A percentile compares a stretch with the other conserved stretches of the same genome.
Conservation (phyloP, 2,888 invertebrate genomes). For the Conistra vaccinii region DNA sequence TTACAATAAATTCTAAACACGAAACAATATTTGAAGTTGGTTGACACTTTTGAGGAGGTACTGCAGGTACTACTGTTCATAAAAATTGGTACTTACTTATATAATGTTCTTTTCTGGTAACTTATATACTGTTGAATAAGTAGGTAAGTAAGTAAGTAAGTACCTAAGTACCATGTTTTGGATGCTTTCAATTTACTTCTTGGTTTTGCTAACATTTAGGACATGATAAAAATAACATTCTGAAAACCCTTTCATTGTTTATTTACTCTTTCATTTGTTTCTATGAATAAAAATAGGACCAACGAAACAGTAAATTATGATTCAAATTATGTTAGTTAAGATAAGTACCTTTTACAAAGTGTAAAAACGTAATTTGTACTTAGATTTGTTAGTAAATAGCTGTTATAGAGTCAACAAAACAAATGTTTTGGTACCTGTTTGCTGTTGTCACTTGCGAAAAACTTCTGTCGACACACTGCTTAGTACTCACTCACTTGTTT, state of each 20-base stretch:
- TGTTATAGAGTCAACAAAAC: background rate
- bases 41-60: background rate
- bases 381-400: background rate
- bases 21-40: background rate
- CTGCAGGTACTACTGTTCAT: too few relatives aligned
- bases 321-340: background rate
- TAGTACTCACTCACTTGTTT: background rate
- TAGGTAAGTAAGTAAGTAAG: background rate
- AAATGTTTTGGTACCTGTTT: conserved; percentile 4
- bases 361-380: background rate
- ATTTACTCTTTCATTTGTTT: background rate
- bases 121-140: background rate
- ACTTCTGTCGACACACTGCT: background rate
- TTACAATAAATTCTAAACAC: too few relatives aligned
- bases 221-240: background rate
- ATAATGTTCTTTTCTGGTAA: background rate
- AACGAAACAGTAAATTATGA: background rate
- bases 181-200: background rate
- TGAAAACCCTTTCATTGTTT: background rate
- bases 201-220: background rate
- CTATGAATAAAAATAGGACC: too few relatives aligned
- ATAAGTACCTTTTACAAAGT: background rate
- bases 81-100: background rate
- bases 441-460: background rate
- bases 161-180: background rate